Percentiles rank a stretch among this genome's conserved stretches.
These are phyloP conservation scores for Coenobita brevimanus DNA, from an alignment of 1,140 invertebrate genomes.

Conservation along the genomic window DNA sequence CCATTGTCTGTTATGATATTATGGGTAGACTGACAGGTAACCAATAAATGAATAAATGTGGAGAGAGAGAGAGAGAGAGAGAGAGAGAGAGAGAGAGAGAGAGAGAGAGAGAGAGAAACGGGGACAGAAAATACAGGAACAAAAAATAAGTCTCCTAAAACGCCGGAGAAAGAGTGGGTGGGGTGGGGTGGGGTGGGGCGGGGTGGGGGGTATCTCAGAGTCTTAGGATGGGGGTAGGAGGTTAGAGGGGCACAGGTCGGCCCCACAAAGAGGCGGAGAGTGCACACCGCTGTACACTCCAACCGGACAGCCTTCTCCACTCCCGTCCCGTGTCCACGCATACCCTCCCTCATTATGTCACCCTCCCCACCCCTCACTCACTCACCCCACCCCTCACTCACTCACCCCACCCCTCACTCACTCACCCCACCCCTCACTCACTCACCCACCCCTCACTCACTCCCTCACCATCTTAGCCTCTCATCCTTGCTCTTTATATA, in stretches of 20 bases:
- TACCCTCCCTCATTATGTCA: constrained; percentile 23
- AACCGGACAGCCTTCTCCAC: constrained; percentile 41
- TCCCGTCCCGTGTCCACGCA: constrained; percentile 25
- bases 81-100: neutral
- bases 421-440: too few relatives aligned
- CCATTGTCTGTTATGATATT: too few relatives aligned
- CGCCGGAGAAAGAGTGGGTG: neutral
- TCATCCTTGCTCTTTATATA: too few relatives aligned
- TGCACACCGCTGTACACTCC: constrained; percentile 48
- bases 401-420: neutral
- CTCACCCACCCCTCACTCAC: too few relatives aligned
- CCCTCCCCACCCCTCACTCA: neutral
- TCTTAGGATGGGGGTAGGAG: too few relatives aligned
- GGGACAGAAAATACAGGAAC: neutral
- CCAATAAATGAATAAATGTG: too few relatives aligned
- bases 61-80: neutral
- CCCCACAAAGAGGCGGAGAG: too few relatives aligned
- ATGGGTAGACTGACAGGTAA: too few relatives aligned
- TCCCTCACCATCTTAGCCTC: too few relatives aligned
- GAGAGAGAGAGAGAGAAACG: neutral
- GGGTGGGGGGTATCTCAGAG: neutral
- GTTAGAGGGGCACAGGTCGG: too few relatives aligned
- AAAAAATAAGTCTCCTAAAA: neutral
- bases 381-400: neutral
- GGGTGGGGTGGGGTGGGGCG: neutral